A percentile compares a stretch with the other conserved stretches of the same genome.
Conservation (phyloP, 2,113 vertebrate genomes). For the Urocynchramus pylzowi region DNA sequence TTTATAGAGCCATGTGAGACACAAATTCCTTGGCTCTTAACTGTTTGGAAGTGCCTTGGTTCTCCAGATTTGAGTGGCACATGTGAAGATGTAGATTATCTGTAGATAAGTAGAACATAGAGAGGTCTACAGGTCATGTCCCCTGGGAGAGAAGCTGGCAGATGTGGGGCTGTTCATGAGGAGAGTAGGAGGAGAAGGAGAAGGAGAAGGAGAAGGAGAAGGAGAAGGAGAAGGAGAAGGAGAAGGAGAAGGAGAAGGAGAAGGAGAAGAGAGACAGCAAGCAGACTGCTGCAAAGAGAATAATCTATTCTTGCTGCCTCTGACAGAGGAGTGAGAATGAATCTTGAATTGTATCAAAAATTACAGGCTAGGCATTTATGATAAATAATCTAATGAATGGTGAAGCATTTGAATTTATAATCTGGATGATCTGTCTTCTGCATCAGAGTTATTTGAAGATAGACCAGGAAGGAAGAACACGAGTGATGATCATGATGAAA, state of each 20-base stretch:
- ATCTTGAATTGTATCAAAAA: not conserved
- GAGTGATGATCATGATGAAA: not conserved
- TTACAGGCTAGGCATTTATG: not conserved
- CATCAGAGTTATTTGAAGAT: not conserved
- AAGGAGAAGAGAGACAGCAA: not conserved
- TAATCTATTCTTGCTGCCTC: not conserved
- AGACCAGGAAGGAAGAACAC: not conserved
- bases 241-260: not conserved
- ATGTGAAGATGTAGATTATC: not conserved
- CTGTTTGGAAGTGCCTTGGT: accelerated
- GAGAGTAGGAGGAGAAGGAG: not conserved
- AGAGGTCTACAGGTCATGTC: not conserved
- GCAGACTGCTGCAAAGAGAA: not conserved
- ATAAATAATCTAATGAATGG: not conserved
- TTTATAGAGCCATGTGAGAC: not conserved
- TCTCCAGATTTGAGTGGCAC: not conserved
- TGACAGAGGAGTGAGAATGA: not conserved
- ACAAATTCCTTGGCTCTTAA: not conserved
- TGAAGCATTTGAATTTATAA: not conserved
- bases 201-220: not conserved
- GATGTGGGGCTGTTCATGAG: too few species aligned
- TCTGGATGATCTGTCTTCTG: not conserved
- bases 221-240: not conserved
- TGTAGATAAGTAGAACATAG: not conserved
- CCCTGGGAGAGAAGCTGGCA: not conserved